phyloP scores from a whole-genome alignment of 1,140 invertebrate species.

The Melitaea cinxia region DNA sequence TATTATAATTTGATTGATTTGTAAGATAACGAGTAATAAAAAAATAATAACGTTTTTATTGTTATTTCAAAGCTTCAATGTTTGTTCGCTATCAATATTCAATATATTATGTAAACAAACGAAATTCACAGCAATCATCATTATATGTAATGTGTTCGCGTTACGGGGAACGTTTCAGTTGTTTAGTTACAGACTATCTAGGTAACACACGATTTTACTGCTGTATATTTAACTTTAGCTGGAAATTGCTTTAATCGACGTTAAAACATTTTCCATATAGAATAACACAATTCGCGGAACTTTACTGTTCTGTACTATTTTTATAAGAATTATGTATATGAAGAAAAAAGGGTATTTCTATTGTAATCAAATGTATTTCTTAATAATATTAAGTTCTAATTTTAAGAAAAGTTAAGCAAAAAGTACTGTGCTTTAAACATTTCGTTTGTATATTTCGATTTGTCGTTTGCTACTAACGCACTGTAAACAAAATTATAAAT shows the following conservation, averaged over 20 bases:
- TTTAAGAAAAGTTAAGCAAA: too few species aligned
- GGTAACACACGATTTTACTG: slow-evolving; percentile 53
- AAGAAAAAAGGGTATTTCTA: too few species aligned
- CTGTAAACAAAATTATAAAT: neutral
- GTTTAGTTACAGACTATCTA: slow-evolving; percentile 66
- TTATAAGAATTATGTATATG: neutral
- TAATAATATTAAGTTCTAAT: too few species aligned
- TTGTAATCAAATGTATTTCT: too few species aligned
- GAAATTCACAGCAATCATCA: slow-evolving; percentile 73
- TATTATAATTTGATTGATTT: too few species aligned
- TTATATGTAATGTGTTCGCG: slow-evolving; percentile 68
- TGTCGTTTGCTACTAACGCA: neutral
- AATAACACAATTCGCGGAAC: neutral
- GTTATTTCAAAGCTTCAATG: neutral
- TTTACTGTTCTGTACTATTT: neutral
- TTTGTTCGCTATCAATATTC: slow-evolving; percentile 30
- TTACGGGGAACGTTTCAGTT: slow-evolving; percentile 71
- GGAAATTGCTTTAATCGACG: slow-evolving; percentile 31
- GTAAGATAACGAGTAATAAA: neutral
- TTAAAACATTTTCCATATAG: slow-evolving; percentile 24
- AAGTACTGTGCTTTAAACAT: too few species aligned
- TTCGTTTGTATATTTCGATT: neutral
- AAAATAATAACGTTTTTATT: neutral
- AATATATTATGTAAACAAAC: slow-evolving; percentile 40
- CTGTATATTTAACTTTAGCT: slow-evolving; percentile 19